Evolutionary conservation across 2,797 vertebrate genomes (phyloP), one percentile per base, ranked within the genome.

Genomic region (Novumbra hubbsi): DNA sequence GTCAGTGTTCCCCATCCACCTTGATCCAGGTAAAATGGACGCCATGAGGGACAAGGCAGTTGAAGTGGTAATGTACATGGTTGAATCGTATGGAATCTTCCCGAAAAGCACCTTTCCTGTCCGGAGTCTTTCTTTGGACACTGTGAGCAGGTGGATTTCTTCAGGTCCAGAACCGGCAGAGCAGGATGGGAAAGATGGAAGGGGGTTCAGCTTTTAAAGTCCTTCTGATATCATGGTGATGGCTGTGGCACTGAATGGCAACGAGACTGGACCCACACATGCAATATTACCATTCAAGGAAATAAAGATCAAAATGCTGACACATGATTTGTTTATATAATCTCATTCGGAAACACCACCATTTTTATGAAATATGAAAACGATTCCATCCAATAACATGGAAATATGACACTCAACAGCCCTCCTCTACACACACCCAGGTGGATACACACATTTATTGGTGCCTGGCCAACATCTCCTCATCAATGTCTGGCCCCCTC

Each of bases 11-110:
- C 76, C 83, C 71, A 69, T 85, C 78, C 80, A 78, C 80, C 85
- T 83, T 74, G 75, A 84, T 85, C 74, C 83, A 85, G 80, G 85
- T 83, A 79, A 86, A 91, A 87, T 85, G 87, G 81, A 87, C 41
- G 66, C 55, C 71, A 27, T 24, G 77, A 30, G 11, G 32, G 84
- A 84, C 85, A 86, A 52, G 73, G 79, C 80, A 27, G 85, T 76
- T 89, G 85, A 85, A 89, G 88, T 82, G 88, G 78, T 85, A 83
- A 86, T 88, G 86, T 85, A 83, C 21, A 24, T 52, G 63, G 7
- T 87, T 83, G 86, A 87, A 85, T 87, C 72, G 81, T 84, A 88
- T 90, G 86, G 89, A 88, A 90, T 85, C 86, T 85, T 87, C 87
- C 84, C 86, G 83, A 86, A 81, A 81, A 82, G 75, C 57, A 32